These are phyloP conservation scores for Leptopilina clavipes DNA, from an alignment of 1,140 invertebrate species.

Conservation along the genomic window DNA sequence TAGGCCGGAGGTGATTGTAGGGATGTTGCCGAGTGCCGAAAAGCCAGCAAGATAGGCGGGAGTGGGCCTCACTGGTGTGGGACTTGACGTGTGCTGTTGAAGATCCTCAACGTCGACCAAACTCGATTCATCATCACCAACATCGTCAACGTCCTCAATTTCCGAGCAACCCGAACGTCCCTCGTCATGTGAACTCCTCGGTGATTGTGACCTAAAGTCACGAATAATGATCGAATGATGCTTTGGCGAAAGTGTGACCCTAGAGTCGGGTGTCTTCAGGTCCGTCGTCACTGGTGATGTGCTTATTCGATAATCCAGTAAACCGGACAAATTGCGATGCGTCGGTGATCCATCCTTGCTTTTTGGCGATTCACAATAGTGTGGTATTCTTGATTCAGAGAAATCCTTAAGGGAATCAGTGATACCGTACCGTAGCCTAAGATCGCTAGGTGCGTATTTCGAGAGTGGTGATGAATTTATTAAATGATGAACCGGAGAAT, in stretches of 20 bases:
- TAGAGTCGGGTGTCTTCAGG: constrained; percentile 30
- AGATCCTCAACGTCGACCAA: constrained; percentile 71
- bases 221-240: not conserved
- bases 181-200: constrained; percentile 62
- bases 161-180: constrained; percentile 64
- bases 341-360: constrained; percentile 40
- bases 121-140: constrained; percentile 65
- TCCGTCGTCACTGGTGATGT: constrained; percentile 37
- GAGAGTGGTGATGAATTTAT: constrained; percentile 30
- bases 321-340: constrained; percentile 23
- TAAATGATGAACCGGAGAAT: not conserved
- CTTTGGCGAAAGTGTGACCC: constrained; percentile 38
- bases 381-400: not conserved
- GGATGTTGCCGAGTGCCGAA: constrained; percentile 59
- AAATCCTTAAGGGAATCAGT: constrained; percentile 35
- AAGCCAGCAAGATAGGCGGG: constrained; percentile 68
- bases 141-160: constrained; percentile 60
- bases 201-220: constrained; percentile 52
- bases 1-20: constrained; percentile 58
- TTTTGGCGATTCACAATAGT: constrained; percentile 41
- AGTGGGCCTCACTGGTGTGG: constrained; percentile 66
- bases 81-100: constrained; percentile 54
- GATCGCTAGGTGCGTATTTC: constrained; percentile 50
- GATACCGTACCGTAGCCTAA: constrained; percentile 44
- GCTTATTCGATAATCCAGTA: constrained; percentile 43